A percentile compares a stretch with the other conserved stretches of the same genome.
phyloP scores from a whole-genome alignment of 2,113 vertebrate species.

The Misgurnus mizolepis region DNA sequence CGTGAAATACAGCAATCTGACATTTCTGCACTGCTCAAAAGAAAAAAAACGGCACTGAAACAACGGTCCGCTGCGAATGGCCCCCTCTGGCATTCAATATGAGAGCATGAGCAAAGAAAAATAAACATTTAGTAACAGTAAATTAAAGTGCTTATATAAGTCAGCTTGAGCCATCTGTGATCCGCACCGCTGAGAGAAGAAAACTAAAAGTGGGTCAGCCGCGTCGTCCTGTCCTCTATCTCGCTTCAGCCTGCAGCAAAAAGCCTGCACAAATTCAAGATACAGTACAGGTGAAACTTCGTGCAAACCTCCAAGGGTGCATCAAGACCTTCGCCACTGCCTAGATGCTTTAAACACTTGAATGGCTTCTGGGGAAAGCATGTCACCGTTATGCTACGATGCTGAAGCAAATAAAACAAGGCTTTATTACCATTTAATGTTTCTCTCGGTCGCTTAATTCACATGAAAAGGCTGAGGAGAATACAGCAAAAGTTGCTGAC shows the following conservation, averaged over 20 bases:
- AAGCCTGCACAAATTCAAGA: slow-evolving; percentile 20
- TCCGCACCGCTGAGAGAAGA: slow-evolving; percentile 30
- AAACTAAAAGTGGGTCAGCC: slow-evolving; percentile 48
- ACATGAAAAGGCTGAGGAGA: slow-evolving; percentile 35
- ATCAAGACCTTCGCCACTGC: not conserved
- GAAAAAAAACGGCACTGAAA: not conserved
- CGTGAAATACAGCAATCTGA: slow-evolving; percentile 30
- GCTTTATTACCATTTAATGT: slow-evolving; percentile 46
- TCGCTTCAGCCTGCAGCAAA: slow-evolving; percentile 13
- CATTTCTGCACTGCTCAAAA: slow-evolving; percentile 10
- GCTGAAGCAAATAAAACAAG: slow-evolving; percentile 30
- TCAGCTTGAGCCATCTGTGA: slow-evolving; percentile 45
- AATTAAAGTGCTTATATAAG: slow-evolving; percentile 44
- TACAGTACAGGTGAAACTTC: slow-evolving; percentile 25
- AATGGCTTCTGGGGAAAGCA: not conserved
- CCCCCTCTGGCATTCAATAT: slow-evolving; percentile 32
- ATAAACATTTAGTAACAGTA: slow-evolving; percentile 43
- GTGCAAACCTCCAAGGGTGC: not conserved
- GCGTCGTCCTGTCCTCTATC: slow-evolving; percentile 6
- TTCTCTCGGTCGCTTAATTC: slow-evolving; percentile 27
- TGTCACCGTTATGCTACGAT: not conserved
- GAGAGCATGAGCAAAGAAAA: slow-evolving; percentile 24
- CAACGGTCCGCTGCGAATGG: slow-evolving; percentile 17
- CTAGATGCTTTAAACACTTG: not conserved
- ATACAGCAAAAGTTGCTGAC: slow-evolving; percentile 64